Evolutionary conservation across 2,113 vertebrate species (phyloP).

Genomic region (Prunella fulvescens): DNA sequence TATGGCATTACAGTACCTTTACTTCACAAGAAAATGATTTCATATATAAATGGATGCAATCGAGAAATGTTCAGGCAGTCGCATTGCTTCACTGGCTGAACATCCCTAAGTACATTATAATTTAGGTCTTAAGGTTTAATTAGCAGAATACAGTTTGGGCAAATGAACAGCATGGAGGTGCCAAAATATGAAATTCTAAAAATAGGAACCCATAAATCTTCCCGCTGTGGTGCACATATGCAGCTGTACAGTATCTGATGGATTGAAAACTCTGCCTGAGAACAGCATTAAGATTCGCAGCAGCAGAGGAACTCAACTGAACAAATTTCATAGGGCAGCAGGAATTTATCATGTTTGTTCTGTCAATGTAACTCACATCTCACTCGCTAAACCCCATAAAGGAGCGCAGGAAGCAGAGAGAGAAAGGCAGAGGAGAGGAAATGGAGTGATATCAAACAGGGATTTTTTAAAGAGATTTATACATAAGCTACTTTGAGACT

Average conservation of each 20-base stretch:
- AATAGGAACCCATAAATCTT: constrained; percentile 75
- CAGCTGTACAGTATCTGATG: constrained; percentile 52
- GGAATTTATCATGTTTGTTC: constrained; percentile 66
- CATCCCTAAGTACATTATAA: constrained; percentile 40
- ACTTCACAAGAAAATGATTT: neutral
- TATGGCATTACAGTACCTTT: neutral
- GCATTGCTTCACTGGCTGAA: neutral
- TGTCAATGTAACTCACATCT: constrained; percentile 46
- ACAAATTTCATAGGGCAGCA: constrained; percentile 53
- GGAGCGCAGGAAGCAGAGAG: neutral
- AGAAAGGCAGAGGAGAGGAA: neutral
- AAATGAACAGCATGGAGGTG: constrained; percentile 62
- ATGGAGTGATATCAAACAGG: neutral
- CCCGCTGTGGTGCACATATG: constrained; percentile 16
- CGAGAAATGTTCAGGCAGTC: neutral
- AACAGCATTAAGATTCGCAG: constrained; percentile 58
- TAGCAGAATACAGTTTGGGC: constrained; percentile 67
- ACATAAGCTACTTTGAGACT: neutral
- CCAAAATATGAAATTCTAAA: constrained; percentile 64
- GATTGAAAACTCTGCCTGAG: constrained; percentile 45
- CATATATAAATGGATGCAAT: neutral
- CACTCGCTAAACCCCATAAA: constrained; percentile 28
- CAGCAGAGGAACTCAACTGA: constrained; percentile 26
- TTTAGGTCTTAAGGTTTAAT: constrained; percentile 74
- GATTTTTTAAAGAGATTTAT: constrained; percentile 9